Evolutionary conservation across 1,140 invertebrate genomes (phyloP), one percentile per base, ranked within the genome.

Genomic region (Oncopodura yosiiana): DNA sequence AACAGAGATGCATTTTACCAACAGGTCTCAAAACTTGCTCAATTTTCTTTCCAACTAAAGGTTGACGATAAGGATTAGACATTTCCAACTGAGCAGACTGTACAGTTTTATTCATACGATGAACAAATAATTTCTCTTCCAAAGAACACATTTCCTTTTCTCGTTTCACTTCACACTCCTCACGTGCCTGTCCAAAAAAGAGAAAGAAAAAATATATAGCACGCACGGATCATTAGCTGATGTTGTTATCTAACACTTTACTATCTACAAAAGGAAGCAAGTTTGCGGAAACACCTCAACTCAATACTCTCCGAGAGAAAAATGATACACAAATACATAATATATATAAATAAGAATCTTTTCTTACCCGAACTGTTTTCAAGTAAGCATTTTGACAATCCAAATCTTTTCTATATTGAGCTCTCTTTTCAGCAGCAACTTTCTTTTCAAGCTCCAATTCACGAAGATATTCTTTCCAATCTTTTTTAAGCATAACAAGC

Each of bases 401-500:
- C 34, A 62, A 44, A 30, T 62, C 60, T 18, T 26, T 29, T 26
- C 50, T 21, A 46, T 62, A 62, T 18, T 58, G 46, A 9, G 16
- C 18, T 16, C 45, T 36, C n/a, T 43, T 56, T 6, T 21, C 16
- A n/a, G 36, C 41, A 19, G 27, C 18, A 3, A 16, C 51, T 18
- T 9, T 18, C 42, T 51, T 62, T 30, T 58, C 56, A 24, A 39
- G 14, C 29, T 62, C 60, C 32, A 56, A 14, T 38, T 62, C 56
- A 12, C 42, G 26, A 19, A 62, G 46, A 49, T 58, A 58, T 29
- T 26, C 14, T 24, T 45, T 52, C 60, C 60, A 62, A 39, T 62
- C 60, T 32, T 54, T 42, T 43, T 58, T 55, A 48, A 62, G 41
- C 12, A 32, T 23, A n/a, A 18, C 49, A 29, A 58, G 27, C 29